phyloP scores from a whole-genome alignment of 1,140 invertebrate species.

The Tribolium castaneum region DNA sequence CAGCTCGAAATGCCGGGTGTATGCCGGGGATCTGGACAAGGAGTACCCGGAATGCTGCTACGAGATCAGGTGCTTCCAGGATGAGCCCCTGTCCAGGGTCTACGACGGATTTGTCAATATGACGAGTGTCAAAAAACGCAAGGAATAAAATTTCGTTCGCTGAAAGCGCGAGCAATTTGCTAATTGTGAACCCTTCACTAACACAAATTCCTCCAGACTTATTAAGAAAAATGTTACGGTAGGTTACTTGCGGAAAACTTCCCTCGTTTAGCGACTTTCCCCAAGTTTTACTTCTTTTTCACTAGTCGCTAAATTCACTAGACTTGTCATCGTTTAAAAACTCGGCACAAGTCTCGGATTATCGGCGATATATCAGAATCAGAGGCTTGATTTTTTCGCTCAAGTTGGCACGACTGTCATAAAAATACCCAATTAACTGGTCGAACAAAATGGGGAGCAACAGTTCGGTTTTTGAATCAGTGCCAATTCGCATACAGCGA shows the following conservation, averaged over 20 bases:
- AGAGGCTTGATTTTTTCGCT: background rate
- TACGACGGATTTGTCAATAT: background rate
- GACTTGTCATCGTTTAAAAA: background rate
- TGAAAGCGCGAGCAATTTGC: background rate
- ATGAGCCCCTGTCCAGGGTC: background rate
- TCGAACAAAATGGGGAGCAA: background rate
- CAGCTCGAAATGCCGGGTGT: background rate
- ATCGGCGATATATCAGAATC: conserved; percentile 6
- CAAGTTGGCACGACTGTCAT: background rate
- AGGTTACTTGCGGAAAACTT: background rate
- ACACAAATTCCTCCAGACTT: background rate
- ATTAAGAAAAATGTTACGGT: background rate
- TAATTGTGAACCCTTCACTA: background rate
- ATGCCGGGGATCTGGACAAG: background rate
- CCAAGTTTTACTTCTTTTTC: background rate
- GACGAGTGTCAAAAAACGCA: background rate
- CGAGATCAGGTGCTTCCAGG: background rate
- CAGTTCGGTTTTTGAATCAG: background rate
- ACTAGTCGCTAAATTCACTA: background rate
- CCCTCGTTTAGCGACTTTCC: background rate
- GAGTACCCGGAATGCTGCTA: conserved; percentile 4
- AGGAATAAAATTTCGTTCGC: background rate
- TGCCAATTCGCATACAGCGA: background rate
- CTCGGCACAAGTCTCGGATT: background rate
- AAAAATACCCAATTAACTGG: background rate